Percentiles rank a stretch among this genome's conserved stretches.
These are phyloP conservation scores for Triops longicaudatus DNA, from an alignment of 1,140 invertebrate species.

Conservation along the genomic window DNA sequence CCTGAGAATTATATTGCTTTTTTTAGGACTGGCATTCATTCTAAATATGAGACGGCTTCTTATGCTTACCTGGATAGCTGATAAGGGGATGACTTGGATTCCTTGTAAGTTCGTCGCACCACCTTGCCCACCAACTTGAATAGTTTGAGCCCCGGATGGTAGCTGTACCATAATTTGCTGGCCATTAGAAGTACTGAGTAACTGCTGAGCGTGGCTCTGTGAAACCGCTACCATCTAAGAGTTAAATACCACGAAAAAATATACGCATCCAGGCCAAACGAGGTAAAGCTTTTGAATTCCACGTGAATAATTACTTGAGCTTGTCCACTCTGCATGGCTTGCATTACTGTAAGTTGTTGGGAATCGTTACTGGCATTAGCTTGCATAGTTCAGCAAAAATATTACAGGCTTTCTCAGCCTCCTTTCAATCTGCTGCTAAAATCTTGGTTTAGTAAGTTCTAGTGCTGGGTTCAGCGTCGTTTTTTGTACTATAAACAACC, in stretches of 20 bases:
- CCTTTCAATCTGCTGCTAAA: not conserved
- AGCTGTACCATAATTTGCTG: constrained; percentile 26
- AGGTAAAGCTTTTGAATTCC: not conserved
- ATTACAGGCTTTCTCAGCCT: not conserved
- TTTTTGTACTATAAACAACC: not conserved
- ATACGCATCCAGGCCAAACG: not conserved
- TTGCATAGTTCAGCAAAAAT: not conserved
- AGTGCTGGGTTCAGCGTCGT: not conserved
- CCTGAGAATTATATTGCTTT: not conserved
- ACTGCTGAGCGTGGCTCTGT: constrained; percentile 25
- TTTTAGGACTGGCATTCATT: not conserved
- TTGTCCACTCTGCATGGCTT: constrained; percentile 26
- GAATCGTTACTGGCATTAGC: constrained; percentile 6
- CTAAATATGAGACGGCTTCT: not conserved
- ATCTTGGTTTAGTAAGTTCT: not conserved
- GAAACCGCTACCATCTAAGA: constrained; percentile 25
- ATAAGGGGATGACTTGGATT: constrained; percentile 24
- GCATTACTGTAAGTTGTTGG: constrained; percentile 22
- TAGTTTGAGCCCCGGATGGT: constrained; percentile 20
- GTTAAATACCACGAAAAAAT: not conserved
- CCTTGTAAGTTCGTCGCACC: constrained; percentile 21
- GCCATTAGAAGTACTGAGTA: constrained; percentile 22
- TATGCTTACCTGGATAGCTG: constrained; percentile 24
- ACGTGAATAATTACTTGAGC: constrained; percentile 20
- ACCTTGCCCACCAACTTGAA: constrained; percentile 19